phyloP scores from a whole-genome alignment of 35 echinoderm and acorn worm species.

The Strongylocentrotus purpuratus region DNA sequence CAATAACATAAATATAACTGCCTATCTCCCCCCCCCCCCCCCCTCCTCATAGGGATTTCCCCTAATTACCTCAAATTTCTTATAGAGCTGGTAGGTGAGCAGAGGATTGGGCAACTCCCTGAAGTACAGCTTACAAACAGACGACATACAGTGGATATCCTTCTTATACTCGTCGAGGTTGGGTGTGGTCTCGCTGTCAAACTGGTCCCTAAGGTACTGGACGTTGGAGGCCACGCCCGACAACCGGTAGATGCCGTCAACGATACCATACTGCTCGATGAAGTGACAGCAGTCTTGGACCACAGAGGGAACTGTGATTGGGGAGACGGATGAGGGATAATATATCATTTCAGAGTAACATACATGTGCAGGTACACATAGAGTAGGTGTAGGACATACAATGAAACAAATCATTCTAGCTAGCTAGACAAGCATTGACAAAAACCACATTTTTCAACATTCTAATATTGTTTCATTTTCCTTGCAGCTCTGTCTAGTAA shows the following conservation, averaged over 20 bases:
- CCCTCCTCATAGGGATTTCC: too few species aligned
- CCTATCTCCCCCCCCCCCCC: too few species aligned
- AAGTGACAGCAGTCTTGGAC: constrained; percentile 82
- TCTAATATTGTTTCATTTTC: too few species aligned
- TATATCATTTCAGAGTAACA: too few species aligned
- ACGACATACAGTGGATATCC: constrained; percentile 91
- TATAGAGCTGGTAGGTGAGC: constrained; percentile 89
- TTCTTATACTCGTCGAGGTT: constrained; percentile 75
- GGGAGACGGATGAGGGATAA: too few species aligned
- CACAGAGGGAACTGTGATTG: constrained; percentile 72
- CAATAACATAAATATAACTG: too few species aligned
- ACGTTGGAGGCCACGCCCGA: constrained; percentile 92
- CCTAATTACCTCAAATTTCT: constrained; percentile 86
- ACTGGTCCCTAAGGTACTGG: constrained; percentile 87
- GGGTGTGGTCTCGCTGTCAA: constrained; percentile 87
- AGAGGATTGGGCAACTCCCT: constrained; percentile 95
- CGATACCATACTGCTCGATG: constrained; percentile 80
- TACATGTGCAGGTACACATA: too few species aligned
- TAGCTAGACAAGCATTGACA: too few species aligned
- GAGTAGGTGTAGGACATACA: too few species aligned
- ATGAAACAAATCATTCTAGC: too few species aligned
- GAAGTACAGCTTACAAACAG: constrained; percentile 94
- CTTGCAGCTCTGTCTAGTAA: too few species aligned
- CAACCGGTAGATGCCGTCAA: constrained; percentile 90
- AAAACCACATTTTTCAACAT: too few species aligned